Evolutionary conservation across 1,140 invertebrate genomes (phyloP).

Genomic region (Ylistrum balloti): DNA sequence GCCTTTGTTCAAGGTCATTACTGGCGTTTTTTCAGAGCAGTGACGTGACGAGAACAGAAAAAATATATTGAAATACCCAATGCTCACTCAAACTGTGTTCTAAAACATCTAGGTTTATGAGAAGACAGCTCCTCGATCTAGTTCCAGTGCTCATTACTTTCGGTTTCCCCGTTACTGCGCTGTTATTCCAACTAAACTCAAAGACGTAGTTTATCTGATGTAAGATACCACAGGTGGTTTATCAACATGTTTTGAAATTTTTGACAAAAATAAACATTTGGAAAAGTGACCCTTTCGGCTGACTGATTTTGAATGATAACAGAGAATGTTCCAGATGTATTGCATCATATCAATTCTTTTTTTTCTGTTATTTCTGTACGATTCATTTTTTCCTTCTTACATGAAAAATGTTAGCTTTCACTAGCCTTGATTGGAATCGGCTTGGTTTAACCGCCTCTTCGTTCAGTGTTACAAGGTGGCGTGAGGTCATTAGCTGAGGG

Average conservation of each 20-base stretch:
- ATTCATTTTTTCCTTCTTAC: neutral
- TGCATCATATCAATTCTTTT: constrained; percentile 8
- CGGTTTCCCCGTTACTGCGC: neutral
- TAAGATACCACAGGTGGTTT: neutral
- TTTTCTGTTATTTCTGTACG: neutral
- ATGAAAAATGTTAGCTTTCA: constrained; percentile 5
- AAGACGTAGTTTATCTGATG: constrained; percentile 17
- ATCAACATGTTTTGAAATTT: constrained; percentile 22
- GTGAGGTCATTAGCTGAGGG: neutral
- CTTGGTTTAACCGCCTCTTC: neutral
- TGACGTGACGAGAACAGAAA: no score
- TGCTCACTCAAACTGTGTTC: no score
- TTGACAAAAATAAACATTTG: constrained; percentile 40
- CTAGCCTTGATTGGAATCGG: neutral
- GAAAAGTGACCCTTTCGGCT: constrained; percentile 37
- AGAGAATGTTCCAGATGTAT: neutral
- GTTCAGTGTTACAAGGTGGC: neutral
- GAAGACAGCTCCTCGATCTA: neutral
- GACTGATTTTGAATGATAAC: constrained; percentile 18
- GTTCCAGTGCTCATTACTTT: neutral
- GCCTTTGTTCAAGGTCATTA: no score
- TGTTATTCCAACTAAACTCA: neutral
- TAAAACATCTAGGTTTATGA: neutral
- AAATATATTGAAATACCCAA: no score
- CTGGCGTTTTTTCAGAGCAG: no score